Base-by-base conservation (phyloP, 2,113 vertebrate genomes). In the Rhynchomys soricoides region DNA sequence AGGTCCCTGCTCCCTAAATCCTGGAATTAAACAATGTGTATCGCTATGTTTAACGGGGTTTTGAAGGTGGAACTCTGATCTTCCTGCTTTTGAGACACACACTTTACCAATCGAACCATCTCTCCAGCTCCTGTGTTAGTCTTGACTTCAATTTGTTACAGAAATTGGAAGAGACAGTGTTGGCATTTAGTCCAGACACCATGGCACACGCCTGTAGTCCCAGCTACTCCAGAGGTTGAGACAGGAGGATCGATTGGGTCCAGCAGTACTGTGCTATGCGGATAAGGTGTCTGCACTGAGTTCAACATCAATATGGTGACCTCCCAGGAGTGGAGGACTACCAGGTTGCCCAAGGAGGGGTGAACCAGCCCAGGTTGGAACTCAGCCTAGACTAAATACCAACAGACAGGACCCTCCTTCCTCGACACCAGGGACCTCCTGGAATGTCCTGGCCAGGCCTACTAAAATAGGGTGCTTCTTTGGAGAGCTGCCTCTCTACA, bases 401-500 rank as follows among this genome's bases (percentile, higher is more conserved):
- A 68, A 68, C 66, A 37, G 66, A 37, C 75, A 40, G n/a, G 7
- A 85, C 68, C 52, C 57, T 89, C 52, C 82, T 0, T 2, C 87
- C 97, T 95, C 94, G 31, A 52, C 71, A 93, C 43, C 75, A 91
- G 0, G 21, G 34, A 24, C 81, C 0, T 90, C 97, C 94, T 88
- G 96, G n/a, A 0, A 1, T 90, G 62, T 91, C 81, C 70, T 89
- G 97, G 88, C 52, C 13, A 0, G 82, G 55, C 92, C 71, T 0
- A 3, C 71, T 0, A 3, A 95, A 96, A 93, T 13, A 3, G 40
- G 24, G 52, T 82, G 59, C 83, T 92, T 96, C 15, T 66, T 94
- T 97, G 96, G 95, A 90, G 87, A 97, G 92, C 31, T 70, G 64
- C 85, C 21, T n/a, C 81, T 78, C 16, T 55, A 21, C 10, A 22